Evolutionary conservation across 2,797 vertebrate species (phyloP).

Genomic region (Platyrinchus mystaceus): DNA sequence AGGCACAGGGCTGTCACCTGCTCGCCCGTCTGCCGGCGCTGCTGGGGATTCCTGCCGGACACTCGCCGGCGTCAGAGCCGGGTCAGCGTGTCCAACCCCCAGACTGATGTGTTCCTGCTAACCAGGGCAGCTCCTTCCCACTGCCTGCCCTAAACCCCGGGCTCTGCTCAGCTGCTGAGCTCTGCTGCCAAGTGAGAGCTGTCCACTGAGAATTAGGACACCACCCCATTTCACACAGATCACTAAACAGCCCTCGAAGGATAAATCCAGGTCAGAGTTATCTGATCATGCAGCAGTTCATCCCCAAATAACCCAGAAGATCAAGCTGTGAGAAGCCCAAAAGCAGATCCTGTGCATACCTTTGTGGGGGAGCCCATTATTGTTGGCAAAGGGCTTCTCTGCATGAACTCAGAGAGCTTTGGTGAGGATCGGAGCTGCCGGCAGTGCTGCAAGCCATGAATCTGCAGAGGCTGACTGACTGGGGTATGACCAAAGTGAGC

Average conservation of each 20-base stretch:
- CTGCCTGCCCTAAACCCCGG: neutral
- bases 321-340: neutral
- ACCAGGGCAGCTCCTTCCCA: neutral
- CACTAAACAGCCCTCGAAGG: neutral
- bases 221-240: neutral
- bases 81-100: neutral
- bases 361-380: conserved; percentile 94
- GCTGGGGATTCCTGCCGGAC: neutral
- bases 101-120: neutral
- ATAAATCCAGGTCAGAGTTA: neutral
- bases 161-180: neutral
- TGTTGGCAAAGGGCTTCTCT: conserved; percentile 92
- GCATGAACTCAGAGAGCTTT: conserved; percentile 93
- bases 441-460: conserved; percentile 76
- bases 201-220: neutral
- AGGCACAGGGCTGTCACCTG: neutral
- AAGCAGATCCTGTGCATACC: conserved; percentile 67
- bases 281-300: neutral
- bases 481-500: conserved; percentile 57
- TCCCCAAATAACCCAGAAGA: neutral
- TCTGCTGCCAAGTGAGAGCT: neutral
- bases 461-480: conserved; percentile 67
- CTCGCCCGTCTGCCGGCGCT: neutral
- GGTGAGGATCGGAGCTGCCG: conserved; percentile 90
- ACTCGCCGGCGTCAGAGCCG: accelerated